Base-by-base conservation (phyloP, 2,113 vertebrate genomes). In the Ameiurus melas region DNA sequence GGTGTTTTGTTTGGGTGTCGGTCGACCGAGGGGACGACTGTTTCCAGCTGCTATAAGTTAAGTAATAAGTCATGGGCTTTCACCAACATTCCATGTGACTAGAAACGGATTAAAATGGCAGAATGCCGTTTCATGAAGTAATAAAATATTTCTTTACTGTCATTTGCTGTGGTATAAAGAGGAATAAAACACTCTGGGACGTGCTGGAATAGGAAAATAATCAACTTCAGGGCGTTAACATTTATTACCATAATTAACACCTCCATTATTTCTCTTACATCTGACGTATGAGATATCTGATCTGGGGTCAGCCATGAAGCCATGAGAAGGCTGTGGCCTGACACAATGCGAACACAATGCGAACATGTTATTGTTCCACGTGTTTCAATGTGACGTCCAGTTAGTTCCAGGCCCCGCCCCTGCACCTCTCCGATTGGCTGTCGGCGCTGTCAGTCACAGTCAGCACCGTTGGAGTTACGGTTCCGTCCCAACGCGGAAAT, bases 401-500 rank as follows among this genome's bases (percentile, higher is more conserved):
- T n/a, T 43, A 1, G 66, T 95, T 95, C 94, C 7, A 77, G 55
- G 88, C 85, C 10, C 92, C 92, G 3, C 93, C 94, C 83, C 70
- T 64, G 19, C 12, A 0, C 39, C 5, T 13, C 85, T 22, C 43
- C 19, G 33, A 93, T 95, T 96, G 92, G 94, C 43, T n/a, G 16
- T 33, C 0, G 0, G 2, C 1, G 14, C 73, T 70, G 91, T 91
- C 94, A 86, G 1, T 94, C 92, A 89, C 8, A 27, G 9, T 19
- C 17, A n/a, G 53, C 16, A 9, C 16, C 1, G 1, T 85, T 10
- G 14, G 53, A 47, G n/a, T 90, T 94, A 94, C 16, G 85, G 89
- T 91, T 94, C 93, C 91, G 92, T 92, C 94, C 92, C 92, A 94
- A 94, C 95, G 93, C 95, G 95, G 95, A 96, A 96, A 94, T 90